Evolutionary conservation across 1,140 invertebrate genomes (phyloP), one percentile per base, ranked within the genome.

Genomic region (Sycophaga agraensis): DNA sequence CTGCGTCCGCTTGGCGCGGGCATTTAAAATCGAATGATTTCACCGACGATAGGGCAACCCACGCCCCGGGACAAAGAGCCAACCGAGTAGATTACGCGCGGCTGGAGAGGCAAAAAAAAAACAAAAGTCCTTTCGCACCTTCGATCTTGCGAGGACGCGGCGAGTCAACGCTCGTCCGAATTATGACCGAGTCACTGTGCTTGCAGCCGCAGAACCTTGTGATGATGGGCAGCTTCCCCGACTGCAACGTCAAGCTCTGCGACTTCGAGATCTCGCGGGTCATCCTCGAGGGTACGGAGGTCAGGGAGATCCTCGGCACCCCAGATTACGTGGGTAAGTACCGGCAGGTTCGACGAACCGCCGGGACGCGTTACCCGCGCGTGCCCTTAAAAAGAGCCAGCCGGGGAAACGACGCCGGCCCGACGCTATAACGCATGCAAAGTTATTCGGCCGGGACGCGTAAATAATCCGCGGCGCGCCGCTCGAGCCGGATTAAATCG

Each of bases 241-340:
- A 87, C 37, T 88, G 87, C 58, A 84, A 88, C 61, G 84, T 91
- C 8, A 91, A 91, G 73, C 79, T 91, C 0, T 91, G 89, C 75
- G 89, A 91, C 74, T 88, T 91, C 63, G 89, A 90, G 68, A 88
- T 91, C 51, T 89, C 89, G 0, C 81, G 88, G 65, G 82, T 88
- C 4, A 82, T 91, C 34, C 79, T 86, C 26, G 84, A 86, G 22
- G 87, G 86, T 7, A 82, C 85, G 39, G 88, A 90, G 70, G 84
- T 91, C 14, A 73, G 88, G 14, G 89, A 91, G 71, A 89, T 91
- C 46, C 82, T 91, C n/a, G 89, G 89, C 14, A 91, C 89, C 16
- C 88, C 89, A 2, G 89, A 91, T 76, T 91, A 91, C 81, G 89
- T 91, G 62, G 88, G 89, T 91, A 75, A 84, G 88, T 71, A 24